Evolutionary conservation across 92 coral and sea anemone species (phyloP).

Genomic region (Zoanthus gigantus): DNA sequence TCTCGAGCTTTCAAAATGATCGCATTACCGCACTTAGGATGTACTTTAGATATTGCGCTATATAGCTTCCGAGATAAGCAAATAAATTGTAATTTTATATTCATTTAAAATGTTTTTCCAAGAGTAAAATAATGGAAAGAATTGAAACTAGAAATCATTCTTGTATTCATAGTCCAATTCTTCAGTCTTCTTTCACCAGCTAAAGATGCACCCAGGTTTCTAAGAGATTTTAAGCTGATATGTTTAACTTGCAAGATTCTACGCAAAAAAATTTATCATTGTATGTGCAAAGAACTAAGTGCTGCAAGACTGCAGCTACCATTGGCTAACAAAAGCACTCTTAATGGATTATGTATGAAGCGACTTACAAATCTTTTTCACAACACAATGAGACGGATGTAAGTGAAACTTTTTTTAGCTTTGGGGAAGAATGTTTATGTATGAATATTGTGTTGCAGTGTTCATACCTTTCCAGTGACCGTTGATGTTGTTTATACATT

Average conservation of each 20-base stretch:
- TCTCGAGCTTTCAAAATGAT: neutral
- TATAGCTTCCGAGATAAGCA: neutral
- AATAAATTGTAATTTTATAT: neutral
- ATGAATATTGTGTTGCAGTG: constrained; percentile 21
- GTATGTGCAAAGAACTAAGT: constrained; percentile 14
- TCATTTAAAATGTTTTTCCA: neutral
- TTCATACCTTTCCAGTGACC: constrained; percentile 1
- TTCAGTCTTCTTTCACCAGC: neutral
- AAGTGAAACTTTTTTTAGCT: neutral
- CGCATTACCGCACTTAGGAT: neutral
- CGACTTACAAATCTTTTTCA: neutral
- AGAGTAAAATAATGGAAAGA: neutral
- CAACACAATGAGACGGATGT: constrained; percentile 7
- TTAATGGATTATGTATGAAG: constrained; percentile 4
- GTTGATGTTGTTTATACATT: neutral
- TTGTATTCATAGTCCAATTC: neutral
- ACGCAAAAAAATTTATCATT: neutral
- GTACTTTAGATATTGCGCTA: neutral
- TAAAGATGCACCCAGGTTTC: neutral
- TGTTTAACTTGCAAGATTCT: neutral
- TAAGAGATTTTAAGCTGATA: neutral
- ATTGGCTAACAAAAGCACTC: constrained; percentile 22
- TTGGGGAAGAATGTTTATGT: constrained; percentile 17
- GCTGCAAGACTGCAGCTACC: neutral
- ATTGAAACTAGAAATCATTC: neutral